Evolutionary conservation across 2,888 invertebrate genomes (phyloP).

Genomic region (Drosophila ochracea): DNA sequence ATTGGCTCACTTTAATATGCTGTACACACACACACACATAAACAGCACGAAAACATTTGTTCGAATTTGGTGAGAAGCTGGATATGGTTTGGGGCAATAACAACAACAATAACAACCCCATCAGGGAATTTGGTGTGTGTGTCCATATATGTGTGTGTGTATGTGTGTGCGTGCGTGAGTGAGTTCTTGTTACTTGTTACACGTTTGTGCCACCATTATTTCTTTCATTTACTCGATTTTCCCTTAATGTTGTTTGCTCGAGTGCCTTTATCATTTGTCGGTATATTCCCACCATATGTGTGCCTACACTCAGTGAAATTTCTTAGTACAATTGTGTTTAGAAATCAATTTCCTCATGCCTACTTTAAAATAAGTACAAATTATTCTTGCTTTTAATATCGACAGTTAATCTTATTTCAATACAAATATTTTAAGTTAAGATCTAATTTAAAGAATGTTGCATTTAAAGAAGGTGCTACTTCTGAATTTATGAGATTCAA

Average conservation of each 20-base stretch:
- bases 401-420: no score
- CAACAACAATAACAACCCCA: slow-evolving; percentile 9
- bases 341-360: not conserved
- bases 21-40: slow-evolving; percentile 26
- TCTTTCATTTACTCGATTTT: slow-evolving; percentile 78
- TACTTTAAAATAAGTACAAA: not conserved
- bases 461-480: not conserved
- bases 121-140: slow-evolving; percentile 16
- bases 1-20: slow-evolving; percentile 73
- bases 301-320: not conserved
- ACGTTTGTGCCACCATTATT: slow-evolving; percentile 69
- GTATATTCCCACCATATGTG: slow-evolving; percentile 72
- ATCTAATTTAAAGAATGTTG: not conserved
- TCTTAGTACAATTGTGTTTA: not conserved
- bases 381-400: not conserved
- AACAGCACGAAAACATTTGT: slow-evolving; percentile 45
- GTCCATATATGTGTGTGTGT: not conserved
- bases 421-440: not conserved
- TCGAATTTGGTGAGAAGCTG: slow-evolving; percentile 39
- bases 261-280: slow-evolving; percentile 79
- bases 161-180: slow-evolving; percentile 19
- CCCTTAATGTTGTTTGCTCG: slow-evolving; percentile 80
- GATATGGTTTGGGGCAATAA: slow-evolving; percentile 25
- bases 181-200: slow-evolving; percentile 66
- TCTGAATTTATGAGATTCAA: not conserved